These are phyloP conservation scores for Acanthosepion lycidas DNA, from an alignment of 2,888 invertebrate species.

Conservation along the genomic window DNA sequence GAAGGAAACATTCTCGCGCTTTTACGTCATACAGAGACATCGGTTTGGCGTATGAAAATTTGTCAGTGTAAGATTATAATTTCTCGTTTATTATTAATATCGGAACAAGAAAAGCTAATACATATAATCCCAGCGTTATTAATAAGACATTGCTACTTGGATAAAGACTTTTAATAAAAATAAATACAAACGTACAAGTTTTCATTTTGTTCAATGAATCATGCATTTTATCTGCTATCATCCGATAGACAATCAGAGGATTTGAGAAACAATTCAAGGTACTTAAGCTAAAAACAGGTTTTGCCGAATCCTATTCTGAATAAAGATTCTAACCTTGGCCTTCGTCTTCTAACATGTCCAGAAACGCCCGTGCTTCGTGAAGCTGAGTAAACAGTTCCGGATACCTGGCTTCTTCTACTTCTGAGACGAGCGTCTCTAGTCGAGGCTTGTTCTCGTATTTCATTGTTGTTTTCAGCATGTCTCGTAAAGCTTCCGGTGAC, in stretches of 20 bases:
- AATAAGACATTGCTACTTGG: background rate
- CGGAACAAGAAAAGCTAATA: too few relatives aligned
- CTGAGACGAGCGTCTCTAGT: background rate
- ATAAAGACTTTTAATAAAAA: background rate
- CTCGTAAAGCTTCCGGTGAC: slow-evolving; percentile 14
- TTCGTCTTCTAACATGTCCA: background rate
- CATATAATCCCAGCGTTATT: background rate
- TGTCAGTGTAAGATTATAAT: too few relatives aligned
- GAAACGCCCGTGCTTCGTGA: slow-evolving; percentile 39
- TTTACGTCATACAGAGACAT: too few relatives aligned
- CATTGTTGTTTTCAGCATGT: slow-evolving; percentile 14
- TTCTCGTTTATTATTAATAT: too few relatives aligned
- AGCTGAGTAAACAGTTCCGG: slow-evolving; percentile 16
- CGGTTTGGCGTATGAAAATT: too few relatives aligned
- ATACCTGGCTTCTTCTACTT: slow-evolving; percentile 38
- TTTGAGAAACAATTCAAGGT: background rate
- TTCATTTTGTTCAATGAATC: background rate
- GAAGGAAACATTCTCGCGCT: too few relatives aligned
- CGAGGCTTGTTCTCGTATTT: slow-evolving; percentile 38
- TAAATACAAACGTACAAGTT: background rate
- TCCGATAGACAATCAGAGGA: background rate
- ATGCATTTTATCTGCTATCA: background rate
- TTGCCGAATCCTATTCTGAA: background rate
- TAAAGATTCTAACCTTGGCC: slow-evolving; percentile 8
- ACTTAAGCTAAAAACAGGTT: background rate